These are phyloP conservation scores for Arothron firmamentum DNA, from an alignment of 2,113 vertebrate species.

Conservation along the genomic window DNA sequence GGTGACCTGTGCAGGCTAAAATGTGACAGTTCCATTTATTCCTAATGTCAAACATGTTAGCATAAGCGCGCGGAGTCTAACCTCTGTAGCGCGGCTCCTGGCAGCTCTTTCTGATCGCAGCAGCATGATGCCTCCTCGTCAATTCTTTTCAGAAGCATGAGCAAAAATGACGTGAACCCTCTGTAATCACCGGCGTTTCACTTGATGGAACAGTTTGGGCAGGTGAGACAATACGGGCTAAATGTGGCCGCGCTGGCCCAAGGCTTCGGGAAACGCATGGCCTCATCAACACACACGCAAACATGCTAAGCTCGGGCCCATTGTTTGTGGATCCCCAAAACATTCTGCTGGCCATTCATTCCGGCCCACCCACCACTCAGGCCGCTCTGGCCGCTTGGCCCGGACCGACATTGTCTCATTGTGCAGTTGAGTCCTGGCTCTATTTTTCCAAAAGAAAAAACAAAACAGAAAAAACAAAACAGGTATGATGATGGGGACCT, in stretches of 20 bases:
- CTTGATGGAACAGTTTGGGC: constrained; percentile 31
- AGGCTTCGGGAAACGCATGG: constrained; percentile 47
- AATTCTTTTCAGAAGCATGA: constrained; percentile 36
- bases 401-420: constrained; percentile 41
- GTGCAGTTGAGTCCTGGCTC: constrained; percentile 17
- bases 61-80: constrained; percentile 43
- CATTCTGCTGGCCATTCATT: constrained; percentile 32
- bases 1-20: not conserved
- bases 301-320: constrained; percentile 46
- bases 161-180: not conserved
- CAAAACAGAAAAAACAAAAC: not conserved
- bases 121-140: constrained; percentile 57
- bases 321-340: constrained; percentile 44
- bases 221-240: constrained; percentile 15
- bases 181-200: constrained; percentile 29
- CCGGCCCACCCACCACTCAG: constrained; percentile 37
- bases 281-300: constrained; percentile 48
- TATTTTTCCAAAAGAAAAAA: constrained; percentile 11
- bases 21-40: constrained; percentile 13
- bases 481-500: not conserved
- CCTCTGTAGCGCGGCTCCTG: constrained; percentile 55
- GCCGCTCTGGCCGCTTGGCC: constrained; percentile 37
- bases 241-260: constrained; percentile 35
- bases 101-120: constrained; percentile 45
- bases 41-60: constrained; percentile 2